Evolutionary conservation across 2,113 vertebrate genomes (phyloP), one percentile per base, ranked within the genome.

Genomic region (Grus americana): DNA sequence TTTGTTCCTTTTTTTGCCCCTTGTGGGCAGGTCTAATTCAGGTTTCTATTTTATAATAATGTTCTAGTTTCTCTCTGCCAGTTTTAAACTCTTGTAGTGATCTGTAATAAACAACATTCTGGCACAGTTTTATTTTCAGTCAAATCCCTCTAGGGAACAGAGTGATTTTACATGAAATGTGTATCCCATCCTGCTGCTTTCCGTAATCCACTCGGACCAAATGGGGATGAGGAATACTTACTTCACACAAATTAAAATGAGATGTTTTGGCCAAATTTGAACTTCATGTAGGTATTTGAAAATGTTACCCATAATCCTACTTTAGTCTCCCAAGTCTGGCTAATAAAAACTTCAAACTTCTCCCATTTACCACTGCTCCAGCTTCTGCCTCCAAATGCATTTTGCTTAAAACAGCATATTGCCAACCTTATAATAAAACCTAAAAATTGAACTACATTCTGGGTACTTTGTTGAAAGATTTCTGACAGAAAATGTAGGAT

Each of bases 151-250:
- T 47, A 30, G 58, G 62, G 86, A 93, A 82, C 6, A 72, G 55
- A 62, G 44, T 38, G 78, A 86, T 94, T 94, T 88, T 79, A 90
- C 32, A 85, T 52, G 57, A 92, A 92, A 90, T 36, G 66, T 38
- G 73, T 87, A 82, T 92, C 73, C 54, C 23, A 3, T 85, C 38
- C 40, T 92, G 52, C 70, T 93, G 86, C 75, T 92, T 95, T 88
- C 78, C 83, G 58, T 93, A 95, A 97, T 93, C 88, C 67, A 86
- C 62, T 76, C 76, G 85, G 52, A 83, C 58, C 57, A 88, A 97
- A 90, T 57, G 27, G 54, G 79, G 54, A 96, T 72, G 70, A 90
- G 74, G 27, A 86, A 83, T 86, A 88, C 44, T 90, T 87, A 91
- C 34, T 86, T 93, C 62, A 86, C 62, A 93, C 81, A 86, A 79